Base-by-base conservation (phyloP, 2,888 invertebrate species). In the Elysia crispata region DNA sequence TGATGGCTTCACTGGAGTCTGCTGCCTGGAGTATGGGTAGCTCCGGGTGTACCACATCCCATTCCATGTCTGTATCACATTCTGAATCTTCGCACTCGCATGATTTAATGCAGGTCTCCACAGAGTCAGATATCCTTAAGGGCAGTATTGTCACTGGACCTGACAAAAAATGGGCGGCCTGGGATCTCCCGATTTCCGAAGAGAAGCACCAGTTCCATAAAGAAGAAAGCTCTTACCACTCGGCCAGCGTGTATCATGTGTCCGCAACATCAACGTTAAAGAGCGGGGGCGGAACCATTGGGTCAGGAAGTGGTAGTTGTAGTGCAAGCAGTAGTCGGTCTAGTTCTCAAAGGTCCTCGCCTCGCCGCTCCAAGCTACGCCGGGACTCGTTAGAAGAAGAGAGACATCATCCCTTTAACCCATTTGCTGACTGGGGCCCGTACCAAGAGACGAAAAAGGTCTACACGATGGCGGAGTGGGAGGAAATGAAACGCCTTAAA, bases 51-150 rank as follows among this genome's bases (percentile, higher is more conserved):
- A 88, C 87, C 57, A 89, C 89, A 0, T 84, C 85, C 72, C 88
- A 87, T 33, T 83, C 83, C 8, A 76, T 80, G 76, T 86, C 86
- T n/a, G 89, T 86, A 25, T 88, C 88, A 0, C 86, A 84, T 23
- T 88, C 86, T 76, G 88, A 89, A 75, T 87, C 88, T 5, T 85
- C 85, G 11, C 86, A 86, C 70, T 85, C 86, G 31, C 82, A 82
- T 50, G 89, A 89, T 79, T 84, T 90, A 28, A 91, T 91, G 91
- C 89, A 90, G 79, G 90, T 90, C 50, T 91, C 91, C n/a, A 84
- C 87, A 69, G 91, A 91, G 82, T 91, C 91, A 23, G 88, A 87
- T 76, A 87, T 25, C 15, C 25, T 78, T 0, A 78, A 78, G 72
- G 28, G 72, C 31, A 69, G 73, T 15, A 62, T 72, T 11, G 41